Evolutionary conservation across 2,797 vertebrate genomes (phyloP).

Genomic region (Gallinago solitaria): DNA sequence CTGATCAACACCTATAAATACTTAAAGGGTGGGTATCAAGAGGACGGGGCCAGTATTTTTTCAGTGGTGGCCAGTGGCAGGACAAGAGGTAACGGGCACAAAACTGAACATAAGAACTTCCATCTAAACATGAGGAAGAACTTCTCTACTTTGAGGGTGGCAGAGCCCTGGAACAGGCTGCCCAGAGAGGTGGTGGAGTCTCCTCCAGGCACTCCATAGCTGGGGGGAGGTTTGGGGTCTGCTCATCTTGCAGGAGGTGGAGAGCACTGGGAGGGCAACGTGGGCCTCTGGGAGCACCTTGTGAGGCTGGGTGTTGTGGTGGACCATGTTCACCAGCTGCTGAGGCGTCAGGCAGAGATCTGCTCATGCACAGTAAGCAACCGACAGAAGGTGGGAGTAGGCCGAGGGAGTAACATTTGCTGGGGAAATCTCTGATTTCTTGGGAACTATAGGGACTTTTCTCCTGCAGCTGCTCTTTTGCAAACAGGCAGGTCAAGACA

Average conservation of each 20-base stretch:
- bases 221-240: background rate
- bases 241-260: background rate
- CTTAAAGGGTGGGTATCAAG: no score
- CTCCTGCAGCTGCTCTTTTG: background rate
- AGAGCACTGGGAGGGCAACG: rapidly evolving
- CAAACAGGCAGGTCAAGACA: background rate
- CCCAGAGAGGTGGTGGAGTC: no score
- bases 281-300: background rate
- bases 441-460: background rate
- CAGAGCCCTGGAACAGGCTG: no score
- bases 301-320: background rate
- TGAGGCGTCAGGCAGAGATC: background rate
- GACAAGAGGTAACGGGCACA: no score
- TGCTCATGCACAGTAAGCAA: background rate
- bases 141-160: no score
- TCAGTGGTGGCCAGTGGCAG: no score
- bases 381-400: background rate
- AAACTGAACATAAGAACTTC: no score
- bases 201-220: background rate
- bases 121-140: no score
- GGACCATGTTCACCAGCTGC: background rate
- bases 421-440: background rate
- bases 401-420: rapidly evolving
- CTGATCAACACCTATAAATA: no score
- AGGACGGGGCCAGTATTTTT: no score